Evolutionary conservation across 2,113 vertebrate species (phyloP).

Genomic region (Campylomormyrus tamandua): DNA sequence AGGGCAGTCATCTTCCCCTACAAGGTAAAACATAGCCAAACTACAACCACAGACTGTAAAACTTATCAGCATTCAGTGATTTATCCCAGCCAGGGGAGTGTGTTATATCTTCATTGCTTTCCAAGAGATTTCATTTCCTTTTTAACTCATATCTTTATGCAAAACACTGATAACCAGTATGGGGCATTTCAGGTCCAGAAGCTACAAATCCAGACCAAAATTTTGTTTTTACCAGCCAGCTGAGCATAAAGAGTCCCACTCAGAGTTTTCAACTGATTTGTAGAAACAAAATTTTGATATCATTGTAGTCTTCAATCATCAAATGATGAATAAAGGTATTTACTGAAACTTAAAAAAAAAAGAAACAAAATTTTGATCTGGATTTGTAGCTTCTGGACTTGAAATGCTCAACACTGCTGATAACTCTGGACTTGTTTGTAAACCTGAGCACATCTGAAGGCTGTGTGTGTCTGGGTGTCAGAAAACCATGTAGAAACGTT

Average conservation of each 20-base stretch:
- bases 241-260: too few relatives aligned
- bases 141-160: neutral
- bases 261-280: too few relatives aligned
- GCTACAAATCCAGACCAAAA: too few relatives aligned
- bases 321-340: too few relatives aligned
- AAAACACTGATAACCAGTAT: neutral
- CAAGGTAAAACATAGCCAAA: conserved; percentile 29
- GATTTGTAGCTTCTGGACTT: too few relatives aligned
- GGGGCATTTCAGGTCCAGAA: too few relatives aligned
- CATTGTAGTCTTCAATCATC: too few relatives aligned
- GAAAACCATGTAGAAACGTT: neutral
- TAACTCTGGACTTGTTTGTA: neutral
- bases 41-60: neutral
- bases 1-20: conserved; percentile 27
- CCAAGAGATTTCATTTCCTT: neutral
- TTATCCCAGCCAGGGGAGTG: neutral
- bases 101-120: neutral
- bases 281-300: too few relatives aligned
- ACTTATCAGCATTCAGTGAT: neutral
- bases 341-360: too few relatives aligned
- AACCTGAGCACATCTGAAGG: neutral
- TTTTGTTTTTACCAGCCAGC: too few relatives aligned
- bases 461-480: neutral
- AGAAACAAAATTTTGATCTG: too few relatives aligned
- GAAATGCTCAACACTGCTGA: too few relatives aligned